Percentiles rank a stretch among this genome's conserved stretches.
phyloP scores from a whole-genome alignment of 1,140 invertebrate species.

The Thereuonema tuberculata region DNA sequence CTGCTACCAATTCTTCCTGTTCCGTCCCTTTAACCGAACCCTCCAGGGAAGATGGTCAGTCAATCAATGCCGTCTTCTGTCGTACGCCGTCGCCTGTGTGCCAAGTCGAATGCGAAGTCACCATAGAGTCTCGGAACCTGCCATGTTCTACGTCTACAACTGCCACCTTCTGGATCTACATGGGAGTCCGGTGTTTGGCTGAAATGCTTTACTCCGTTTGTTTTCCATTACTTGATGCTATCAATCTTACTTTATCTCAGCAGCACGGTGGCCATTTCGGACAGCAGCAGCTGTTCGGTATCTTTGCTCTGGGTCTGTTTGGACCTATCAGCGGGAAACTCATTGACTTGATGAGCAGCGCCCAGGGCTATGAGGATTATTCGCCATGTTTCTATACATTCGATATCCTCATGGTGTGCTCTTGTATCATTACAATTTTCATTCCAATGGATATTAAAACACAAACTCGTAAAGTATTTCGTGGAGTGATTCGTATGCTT shows the following conservation, averaged over 20 bases:
- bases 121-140: not conserved
- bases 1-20: not conserved
- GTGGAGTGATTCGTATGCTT: not conserved
- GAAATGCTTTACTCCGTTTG: constrained; percentile 60
- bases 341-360: not conserved
- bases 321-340: not conserved
- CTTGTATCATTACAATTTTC: not conserved
- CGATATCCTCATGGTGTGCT: not conserved
- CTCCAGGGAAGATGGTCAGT: not conserved
- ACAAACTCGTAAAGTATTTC: not conserved
- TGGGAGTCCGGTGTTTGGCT: constrained; percentile 47
- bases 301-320: constrained; percentile 52
- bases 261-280: constrained; percentile 66
- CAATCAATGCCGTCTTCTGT: not conserved
- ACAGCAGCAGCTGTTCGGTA: constrained; percentile 56
- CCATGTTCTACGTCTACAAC: constrained; percentile 44
- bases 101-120: not conserved
- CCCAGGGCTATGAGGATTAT: not conserved
- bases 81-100: not conserved
- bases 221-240: constrained; percentile 52
- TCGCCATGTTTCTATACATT: not conserved
- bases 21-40: not conserved
- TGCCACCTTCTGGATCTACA: constrained; percentile 53
- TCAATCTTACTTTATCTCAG: constrained; percentile 60
- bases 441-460: not conserved